Conservation (phyloP, 2,797 vertebrate species). For the Myiotriccus ornatus region DNA sequence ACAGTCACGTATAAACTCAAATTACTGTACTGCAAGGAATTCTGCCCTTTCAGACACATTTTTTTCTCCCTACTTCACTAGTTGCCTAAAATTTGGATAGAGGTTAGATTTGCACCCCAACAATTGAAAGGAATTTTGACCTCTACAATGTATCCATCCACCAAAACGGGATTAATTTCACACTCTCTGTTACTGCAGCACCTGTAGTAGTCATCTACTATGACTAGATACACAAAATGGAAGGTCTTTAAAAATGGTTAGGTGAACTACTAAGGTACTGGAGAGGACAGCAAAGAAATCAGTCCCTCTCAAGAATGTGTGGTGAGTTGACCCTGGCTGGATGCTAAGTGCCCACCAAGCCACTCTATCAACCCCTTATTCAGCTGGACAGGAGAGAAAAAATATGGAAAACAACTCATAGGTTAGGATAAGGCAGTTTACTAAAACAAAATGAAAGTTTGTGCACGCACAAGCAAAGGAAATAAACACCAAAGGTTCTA, state of each 20-base stretch:
- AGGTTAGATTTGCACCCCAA: background rate
- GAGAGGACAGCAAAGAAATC: background rate
- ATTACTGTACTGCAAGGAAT: background rate
- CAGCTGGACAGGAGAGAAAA: background rate
- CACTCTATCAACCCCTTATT: background rate
- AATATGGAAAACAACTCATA: background rate
- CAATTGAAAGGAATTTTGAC: background rate
- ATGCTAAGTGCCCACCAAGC: background rate
- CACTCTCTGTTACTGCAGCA: background rate
- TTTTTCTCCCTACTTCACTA: background rate
- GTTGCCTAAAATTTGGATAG: background rate
- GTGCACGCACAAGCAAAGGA: accelerated
- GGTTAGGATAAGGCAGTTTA: background rate
- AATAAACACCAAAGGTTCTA: background rate
- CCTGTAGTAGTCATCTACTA: background rate
- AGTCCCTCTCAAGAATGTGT: background rate
- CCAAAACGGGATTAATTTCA: background rate
- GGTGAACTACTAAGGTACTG: background rate
- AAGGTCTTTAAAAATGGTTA: background rate
- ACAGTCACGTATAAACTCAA: background rate
- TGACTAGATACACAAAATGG: background rate
- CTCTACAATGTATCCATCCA: background rate
- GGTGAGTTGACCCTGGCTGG: background rate
- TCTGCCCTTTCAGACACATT: background rate
- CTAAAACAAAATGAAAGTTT: background rate